Base-by-base conservation (phyloP, 2,113 vertebrate genomes). In the Cynocephalus volans region DNA sequence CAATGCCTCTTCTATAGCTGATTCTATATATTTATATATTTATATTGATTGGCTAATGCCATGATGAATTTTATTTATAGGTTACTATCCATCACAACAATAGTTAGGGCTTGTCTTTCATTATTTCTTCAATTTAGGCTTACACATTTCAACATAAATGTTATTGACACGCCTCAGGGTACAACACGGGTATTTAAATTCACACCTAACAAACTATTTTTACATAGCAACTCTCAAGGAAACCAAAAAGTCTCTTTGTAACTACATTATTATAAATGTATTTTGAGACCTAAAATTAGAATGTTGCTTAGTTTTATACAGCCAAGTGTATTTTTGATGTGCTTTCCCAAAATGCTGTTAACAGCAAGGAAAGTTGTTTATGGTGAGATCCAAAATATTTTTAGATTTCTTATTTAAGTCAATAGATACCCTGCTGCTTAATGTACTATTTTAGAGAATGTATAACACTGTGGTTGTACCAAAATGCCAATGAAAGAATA, bases 361-460 rank as follows among this genome's bases (percentile, higher is more conserved):
- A 81, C 54, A 98, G 82, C 50, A 77, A 95, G 75, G 31, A n/a
- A 88, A 96, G 33, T 93, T 97, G 90, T 96, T 97, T 97, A 96
- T 90, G 31, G 92, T 73, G 67, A 92, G 60, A 95, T 92, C n/a
- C 33, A 96, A 97, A 97, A 96, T 92, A 97, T 95, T 97, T 98
- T 98, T 96, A 97, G 95, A 93, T 69, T 88, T 70, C 92, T 95
- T 98, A 92, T 90, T 89, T 96, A 96, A 97, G 65, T 95, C 75
- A 92, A 88, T 84, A 93, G 89, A 93, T 76, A 93, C 18, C 33
- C 89, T 90, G 60, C 45, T 85, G 95, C 31, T 97, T 92, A 96
- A 96, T 96, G 76, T 85, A 19, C 72, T 65, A 90, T 93, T 96
- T 96, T 64, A 87, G 31, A 95, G 54, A 97, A 58, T 19, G 11